Conservation (phyloP, 2,113 vertebrate species). For the Corapipo altera region DNA sequence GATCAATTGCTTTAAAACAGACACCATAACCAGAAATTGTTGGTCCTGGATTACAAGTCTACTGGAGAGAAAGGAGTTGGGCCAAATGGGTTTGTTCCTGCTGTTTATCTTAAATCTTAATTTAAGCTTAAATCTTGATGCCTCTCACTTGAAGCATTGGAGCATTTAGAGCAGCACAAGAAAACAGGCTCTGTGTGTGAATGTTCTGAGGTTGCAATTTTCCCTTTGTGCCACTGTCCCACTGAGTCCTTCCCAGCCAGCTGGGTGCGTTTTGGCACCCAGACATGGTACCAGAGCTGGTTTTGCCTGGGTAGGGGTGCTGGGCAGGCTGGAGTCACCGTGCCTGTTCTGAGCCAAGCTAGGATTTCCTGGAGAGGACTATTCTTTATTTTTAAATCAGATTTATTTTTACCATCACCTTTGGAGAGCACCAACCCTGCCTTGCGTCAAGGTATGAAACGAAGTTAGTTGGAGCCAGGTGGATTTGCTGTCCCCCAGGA, state of each 20-base stretch:
- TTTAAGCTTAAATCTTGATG: background rate
- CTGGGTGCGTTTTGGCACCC: conserved; percentile 20
- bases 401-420: background rate
- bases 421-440: background rate
- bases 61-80: background rate
- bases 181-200: background rate
- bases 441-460: rapidly evolving
- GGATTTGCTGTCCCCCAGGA: rapidly evolving
- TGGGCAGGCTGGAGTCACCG: conserved; percentile 6
- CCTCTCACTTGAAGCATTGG: background rate
- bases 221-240: background rate
- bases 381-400: background rate
- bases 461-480: background rate
- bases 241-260: conserved; percentile 1
- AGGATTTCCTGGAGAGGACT: background rate
- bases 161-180: background rate
- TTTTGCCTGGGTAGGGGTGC: conserved; percentile 39
- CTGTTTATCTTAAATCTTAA: background rate
- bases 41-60: background rate
- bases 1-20: background rate
- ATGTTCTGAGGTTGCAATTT: conserved; percentile 35
- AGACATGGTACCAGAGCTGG: background rate
- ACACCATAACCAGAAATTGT: background rate
- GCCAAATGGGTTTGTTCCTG: background rate
- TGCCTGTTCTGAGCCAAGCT: background rate